Base-by-base conservation (phyloP, 2,888 invertebrate species). In the Hartigia nigra region DNA sequence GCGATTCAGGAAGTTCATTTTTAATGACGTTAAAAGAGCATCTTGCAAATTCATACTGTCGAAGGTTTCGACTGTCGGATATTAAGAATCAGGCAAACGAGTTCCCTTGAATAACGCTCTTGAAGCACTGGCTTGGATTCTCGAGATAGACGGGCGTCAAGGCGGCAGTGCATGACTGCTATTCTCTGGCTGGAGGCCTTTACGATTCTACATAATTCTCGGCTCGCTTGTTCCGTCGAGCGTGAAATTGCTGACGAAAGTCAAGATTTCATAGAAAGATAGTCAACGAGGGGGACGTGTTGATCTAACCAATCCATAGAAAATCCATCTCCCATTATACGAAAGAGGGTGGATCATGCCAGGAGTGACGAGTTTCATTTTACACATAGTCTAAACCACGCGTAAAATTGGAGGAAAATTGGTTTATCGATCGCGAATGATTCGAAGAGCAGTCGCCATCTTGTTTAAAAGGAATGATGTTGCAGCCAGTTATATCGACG, bases 191-290 rank as follows among this genome's bases (percentile, higher is more conserved):
- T 55, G 55, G 23, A 55, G 55, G 55, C 23, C 55, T 23, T 23
- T 55, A 55, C 55, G 55, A 55, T 55, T 55, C 55, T 55, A 55
- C 55, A 55, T 55, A 78, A 83, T 83, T 82, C 81, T 82, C 84
- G 80, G 81, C 77, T 83, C 82, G 84, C 81, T 80, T 84, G 86
- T 79, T 84, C 85, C 81, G 80, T 80, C 84, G 80, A 85, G 84
- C 87, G 85, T 87, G 84, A 86, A 88, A 89, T 88, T 85, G 83
- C 83, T 82, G 81, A 86, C 86, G 86, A 87, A 86, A 87, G 84
- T 77, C 77, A 81, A 82, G 81, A 84, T 84, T 81, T 81, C 79
- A 82, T 80, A 77, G 77, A 81, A 80, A 82, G 80, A 82, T 82
- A 81, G 78, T 23, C 23, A 55, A 55, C 55, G 55, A 23, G 55